Evolutionary conservation across 2,797 vertebrate species (phyloP).

Genomic region (Novumbra hubbsi): DNA sequence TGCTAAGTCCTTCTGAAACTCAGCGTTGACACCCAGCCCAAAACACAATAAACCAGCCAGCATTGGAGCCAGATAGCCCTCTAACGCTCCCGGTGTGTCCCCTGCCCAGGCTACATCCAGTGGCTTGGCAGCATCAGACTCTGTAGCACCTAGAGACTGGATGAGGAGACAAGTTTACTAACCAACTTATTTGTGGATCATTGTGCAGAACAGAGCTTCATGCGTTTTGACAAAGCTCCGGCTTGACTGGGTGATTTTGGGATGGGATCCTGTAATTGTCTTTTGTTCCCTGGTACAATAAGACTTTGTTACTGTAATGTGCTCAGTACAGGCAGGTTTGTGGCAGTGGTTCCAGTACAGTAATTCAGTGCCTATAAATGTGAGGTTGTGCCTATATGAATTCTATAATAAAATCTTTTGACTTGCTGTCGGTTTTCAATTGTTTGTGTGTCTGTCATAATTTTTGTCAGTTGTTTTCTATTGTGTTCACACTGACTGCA

Average conservation of each 20-base stretch:
- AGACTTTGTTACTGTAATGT: not conserved
- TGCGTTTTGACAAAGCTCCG: not conserved
- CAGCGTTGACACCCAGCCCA: not conserved
- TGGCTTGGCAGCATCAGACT: not conserved
- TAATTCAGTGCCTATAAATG: slow-evolving; percentile 90
- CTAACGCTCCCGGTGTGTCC: not conserved
- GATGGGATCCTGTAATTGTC: not conserved
- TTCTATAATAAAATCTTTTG: slow-evolving; percentile 80
- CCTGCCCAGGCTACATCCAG: not conserved
- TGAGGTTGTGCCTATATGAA: slow-evolving; percentile 77
- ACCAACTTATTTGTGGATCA: not conserved
- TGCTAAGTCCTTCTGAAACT: not conserved
- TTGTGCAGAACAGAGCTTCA: not conserved
- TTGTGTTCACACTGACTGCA: not conserved
- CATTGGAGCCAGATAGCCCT: not conserved
- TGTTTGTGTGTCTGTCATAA: slow-evolving; percentile 33
- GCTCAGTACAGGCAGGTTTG: slow-evolving; percentile 36
- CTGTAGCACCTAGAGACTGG: not conserved
- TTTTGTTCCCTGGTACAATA: not conserved
- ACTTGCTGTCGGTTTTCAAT: slow-evolving; percentile 66
- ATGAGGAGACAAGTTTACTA: not conserved
- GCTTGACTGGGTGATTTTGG: not conserved
- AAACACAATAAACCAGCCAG: not conserved
- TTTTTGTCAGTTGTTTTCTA: slow-evolving; percentile 3
- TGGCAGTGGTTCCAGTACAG: slow-evolving; percentile 72